These are phyloP conservation scores for Scaptomyza graminum DNA, from an alignment of 1,140 invertebrate species.

Conservation along the genomic window DNA sequence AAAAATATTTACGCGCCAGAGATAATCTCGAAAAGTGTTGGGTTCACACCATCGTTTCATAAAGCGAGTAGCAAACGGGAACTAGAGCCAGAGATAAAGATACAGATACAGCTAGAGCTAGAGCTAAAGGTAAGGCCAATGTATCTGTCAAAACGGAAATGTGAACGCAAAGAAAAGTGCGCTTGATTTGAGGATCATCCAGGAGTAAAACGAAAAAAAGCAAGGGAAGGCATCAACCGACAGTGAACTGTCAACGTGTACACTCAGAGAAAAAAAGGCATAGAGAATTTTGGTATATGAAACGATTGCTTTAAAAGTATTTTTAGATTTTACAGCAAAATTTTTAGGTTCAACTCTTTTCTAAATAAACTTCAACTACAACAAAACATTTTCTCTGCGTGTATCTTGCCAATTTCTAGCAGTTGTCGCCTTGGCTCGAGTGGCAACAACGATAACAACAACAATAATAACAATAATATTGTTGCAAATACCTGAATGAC, in stretches of 20 bases:
- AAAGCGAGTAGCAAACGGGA: constrained; percentile 21
- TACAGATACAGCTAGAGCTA: constrained; percentile 36
- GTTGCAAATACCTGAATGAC: constrained; percentile 59
- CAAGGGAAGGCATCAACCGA: constrained; percentile 7
- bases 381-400: neutral
- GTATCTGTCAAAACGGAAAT: constrained; percentile 81
- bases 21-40: constrained; percentile 77
- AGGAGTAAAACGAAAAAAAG: constrained; percentile 48
- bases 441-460: constrained; percentile 53
- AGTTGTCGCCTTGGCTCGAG: constrained; percentile 64
- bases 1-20: constrained; percentile 83
- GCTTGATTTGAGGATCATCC: constrained; percentile 82
- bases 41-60: constrained; percentile 62
- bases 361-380: too few relatives aligned
- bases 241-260: constrained; percentile 14
- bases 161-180: constrained; percentile 73
- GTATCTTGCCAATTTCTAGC: constrained; percentile 31
- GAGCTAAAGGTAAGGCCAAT: constrained; percentile 56
- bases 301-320: too few relatives aligned
- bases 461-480: constrained; percentile 51
- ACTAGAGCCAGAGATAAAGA: constrained; percentile 50
- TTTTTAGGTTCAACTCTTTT: too few relatives aligned
- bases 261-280: neutral
- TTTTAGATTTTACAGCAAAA: too few relatives aligned
- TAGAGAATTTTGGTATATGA: too few relatives aligned